Conservation (phyloP, 2,113 vertebrate species). For the Halcyon senegalensis region DNA sequence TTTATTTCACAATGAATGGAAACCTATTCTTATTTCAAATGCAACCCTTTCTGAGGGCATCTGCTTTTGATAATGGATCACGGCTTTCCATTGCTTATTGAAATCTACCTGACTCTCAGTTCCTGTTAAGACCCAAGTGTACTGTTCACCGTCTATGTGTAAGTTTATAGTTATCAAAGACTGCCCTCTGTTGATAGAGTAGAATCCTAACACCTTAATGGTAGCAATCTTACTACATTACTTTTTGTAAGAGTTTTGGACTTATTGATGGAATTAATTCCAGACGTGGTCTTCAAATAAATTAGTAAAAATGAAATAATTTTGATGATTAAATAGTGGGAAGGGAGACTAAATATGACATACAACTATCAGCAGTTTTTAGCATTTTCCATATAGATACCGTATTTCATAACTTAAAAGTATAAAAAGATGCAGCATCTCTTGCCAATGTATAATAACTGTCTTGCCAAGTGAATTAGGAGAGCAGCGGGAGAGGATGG, state of each 20-base stretch:
- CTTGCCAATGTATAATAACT: background rate
- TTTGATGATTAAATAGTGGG: background rate
- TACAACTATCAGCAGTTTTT: fast-evolving
- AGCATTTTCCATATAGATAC: background rate
- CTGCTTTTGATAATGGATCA: background rate
- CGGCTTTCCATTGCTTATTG: background rate
- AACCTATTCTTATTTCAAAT: background rate
- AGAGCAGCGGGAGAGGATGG: background rate
- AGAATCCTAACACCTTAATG: background rate
- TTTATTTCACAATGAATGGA: background rate
- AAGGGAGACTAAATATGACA: background rate
- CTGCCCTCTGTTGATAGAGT: conserved; percentile 56
- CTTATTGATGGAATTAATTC: background rate
- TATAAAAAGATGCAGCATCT: background rate
- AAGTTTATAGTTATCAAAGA: conserved; percentile 10
- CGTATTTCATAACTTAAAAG: background rate
- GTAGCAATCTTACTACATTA: fast-evolving
- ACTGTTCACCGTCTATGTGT: background rate
- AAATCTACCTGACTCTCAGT: background rate
- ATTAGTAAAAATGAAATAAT: background rate
- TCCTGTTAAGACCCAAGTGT: background rate
- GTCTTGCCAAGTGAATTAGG: background rate
- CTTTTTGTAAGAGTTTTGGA: background rate
- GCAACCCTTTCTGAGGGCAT: background rate
- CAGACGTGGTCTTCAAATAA: background rate